phyloP scores from a whole-genome alignment of 2,888 invertebrate genomes.

The Marasmarcha lunaedactyla region DNA sequence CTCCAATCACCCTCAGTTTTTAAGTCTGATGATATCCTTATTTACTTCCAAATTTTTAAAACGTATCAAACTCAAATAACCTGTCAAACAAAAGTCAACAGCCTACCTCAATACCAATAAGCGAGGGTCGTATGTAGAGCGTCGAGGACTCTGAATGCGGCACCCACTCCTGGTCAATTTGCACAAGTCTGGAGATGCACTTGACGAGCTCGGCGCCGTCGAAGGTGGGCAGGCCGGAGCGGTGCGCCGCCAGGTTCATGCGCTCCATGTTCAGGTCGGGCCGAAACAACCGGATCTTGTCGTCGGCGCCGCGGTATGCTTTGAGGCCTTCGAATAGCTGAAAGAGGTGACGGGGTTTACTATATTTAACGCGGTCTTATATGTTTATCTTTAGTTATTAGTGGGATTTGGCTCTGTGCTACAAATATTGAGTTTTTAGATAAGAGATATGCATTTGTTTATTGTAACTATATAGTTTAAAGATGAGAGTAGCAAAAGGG shows the following conservation, averaged over 20 bases:
- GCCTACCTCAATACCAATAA: slow-evolving; percentile 98
- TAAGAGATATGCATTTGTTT: too few species aligned
- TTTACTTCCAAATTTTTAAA: too few species aligned
- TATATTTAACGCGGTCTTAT: too few species aligned
- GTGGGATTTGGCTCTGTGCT: too few species aligned
- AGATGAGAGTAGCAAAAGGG: background rate
- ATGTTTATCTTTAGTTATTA: too few species aligned
- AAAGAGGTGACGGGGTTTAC: too few species aligned
- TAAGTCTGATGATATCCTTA: too few species aligned
- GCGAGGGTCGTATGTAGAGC: slow-evolving; percentile 94
- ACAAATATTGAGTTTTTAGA: too few species aligned
- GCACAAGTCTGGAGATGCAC: slow-evolving; percentile 85
- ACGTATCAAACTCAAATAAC: too few species aligned
- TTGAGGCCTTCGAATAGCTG: slow-evolving; percentile 99
- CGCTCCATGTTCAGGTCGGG: slow-evolving; percentile 95
- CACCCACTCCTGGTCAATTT: slow-evolving; percentile 97
- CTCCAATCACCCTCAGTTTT: too few species aligned
- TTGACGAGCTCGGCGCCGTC: slow-evolving; percentile 87
- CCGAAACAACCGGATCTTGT: slow-evolving; percentile 92
- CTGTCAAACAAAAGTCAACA: too few species aligned
- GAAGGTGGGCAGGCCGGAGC: slow-evolving; percentile 91
- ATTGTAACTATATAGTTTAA: slow-evolving; percentile 1
- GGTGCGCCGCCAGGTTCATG: slow-evolving; percentile 87
- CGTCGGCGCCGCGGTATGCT: slow-evolving; percentile 94
- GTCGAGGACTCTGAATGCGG: slow-evolving; percentile 91